These are phyloP conservation scores for Harpegnathos saltator DNA, from an alignment of 1,140 invertebrate species.

Conservation along the genomic window DNA sequence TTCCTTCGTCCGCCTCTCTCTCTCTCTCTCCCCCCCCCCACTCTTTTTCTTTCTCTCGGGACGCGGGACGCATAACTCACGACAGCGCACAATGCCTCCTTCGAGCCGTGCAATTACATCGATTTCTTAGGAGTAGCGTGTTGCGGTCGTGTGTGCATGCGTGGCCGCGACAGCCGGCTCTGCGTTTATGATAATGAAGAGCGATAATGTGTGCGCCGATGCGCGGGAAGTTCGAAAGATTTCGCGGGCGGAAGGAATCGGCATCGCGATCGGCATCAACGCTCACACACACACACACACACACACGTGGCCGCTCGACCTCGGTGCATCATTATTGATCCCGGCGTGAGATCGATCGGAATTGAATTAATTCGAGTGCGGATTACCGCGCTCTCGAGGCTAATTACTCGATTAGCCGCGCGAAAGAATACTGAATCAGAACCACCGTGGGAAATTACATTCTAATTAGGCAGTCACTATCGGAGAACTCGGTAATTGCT, in stretches of 20 bases:
- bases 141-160: slow-evolving; percentile 19
- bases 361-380: not conserved
- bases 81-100: slow-evolving; percentile 34
- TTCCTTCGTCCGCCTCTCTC: not conserved
- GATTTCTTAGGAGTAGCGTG: slow-evolving; percentile 40
- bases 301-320: not conserved
- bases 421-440: not conserved
- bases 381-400: not conserved
- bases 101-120: slow-evolving; percentile 42
- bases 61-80: slow-evolving; percentile 51
- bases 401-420: not conserved
- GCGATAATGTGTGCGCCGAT: slow-evolving; percentile 32
- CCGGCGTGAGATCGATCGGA: not conserved
- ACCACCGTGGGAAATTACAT: not conserved
- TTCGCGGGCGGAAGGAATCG: too few species aligned
- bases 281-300: too few species aligned
- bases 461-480: not conserved
- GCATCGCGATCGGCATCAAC: too few species aligned
- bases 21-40: too few species aligned
- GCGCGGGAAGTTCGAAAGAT: not conserved
- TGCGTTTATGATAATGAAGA: slow-evolving; percentile 54
- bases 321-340: slow-evolving; percentile 1
- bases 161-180: slow-evolving; percentile 20
- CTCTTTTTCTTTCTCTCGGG: not conserved
- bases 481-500: not conserved